Evolutionary conservation across 2,797 vertebrate species (phyloP).

Genomic region (Taenioides sp.): DNA sequence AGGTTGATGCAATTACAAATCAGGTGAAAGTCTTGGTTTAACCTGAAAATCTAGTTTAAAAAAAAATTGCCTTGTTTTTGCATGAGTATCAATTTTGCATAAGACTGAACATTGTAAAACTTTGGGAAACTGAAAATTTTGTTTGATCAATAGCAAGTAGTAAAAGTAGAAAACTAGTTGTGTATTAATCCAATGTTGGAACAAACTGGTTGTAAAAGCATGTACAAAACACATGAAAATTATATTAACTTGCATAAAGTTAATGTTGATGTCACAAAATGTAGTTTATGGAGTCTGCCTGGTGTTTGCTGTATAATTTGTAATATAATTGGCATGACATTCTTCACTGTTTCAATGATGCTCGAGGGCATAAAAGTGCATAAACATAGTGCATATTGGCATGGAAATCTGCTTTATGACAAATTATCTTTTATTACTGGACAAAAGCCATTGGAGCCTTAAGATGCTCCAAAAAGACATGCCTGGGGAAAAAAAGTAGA

Average conservation of each 20-base stretch:
- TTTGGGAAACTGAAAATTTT: background rate
- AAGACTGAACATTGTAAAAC: background rate
- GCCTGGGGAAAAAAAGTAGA: background rate
- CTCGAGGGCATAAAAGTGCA: constrained; percentile 28
- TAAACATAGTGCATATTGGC: constrained; percentile 21
- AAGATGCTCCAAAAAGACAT: background rate
- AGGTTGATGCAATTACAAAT: constrained; percentile 95
- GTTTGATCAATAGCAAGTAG: background rate
- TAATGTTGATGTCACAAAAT: background rate
- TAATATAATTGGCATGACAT: constrained; percentile 47
- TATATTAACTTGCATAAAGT: background rate
- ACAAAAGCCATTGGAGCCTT: background rate
- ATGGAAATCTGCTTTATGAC: constrained; percentile 1
- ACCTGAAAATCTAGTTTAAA: constrained; percentile 64
- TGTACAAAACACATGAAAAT: constrained; percentile 2
- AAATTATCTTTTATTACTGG: constrained; percentile 23
- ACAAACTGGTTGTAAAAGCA: background rate
- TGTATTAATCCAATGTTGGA: background rate
- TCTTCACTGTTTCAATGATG: constrained; percentile 16
- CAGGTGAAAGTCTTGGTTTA: constrained; percentile 87
- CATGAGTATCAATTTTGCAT: constrained; percentile 72
- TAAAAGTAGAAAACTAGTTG: background rate
- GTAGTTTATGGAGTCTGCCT: constrained; percentile 30
- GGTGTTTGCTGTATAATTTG: constrained; percentile 31
- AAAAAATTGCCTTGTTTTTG: constrained; percentile 87